These are phyloP conservation scores for Pica pica DNA, from an alignment of 2,113 vertebrate species.

Conservation along the genomic window DNA sequence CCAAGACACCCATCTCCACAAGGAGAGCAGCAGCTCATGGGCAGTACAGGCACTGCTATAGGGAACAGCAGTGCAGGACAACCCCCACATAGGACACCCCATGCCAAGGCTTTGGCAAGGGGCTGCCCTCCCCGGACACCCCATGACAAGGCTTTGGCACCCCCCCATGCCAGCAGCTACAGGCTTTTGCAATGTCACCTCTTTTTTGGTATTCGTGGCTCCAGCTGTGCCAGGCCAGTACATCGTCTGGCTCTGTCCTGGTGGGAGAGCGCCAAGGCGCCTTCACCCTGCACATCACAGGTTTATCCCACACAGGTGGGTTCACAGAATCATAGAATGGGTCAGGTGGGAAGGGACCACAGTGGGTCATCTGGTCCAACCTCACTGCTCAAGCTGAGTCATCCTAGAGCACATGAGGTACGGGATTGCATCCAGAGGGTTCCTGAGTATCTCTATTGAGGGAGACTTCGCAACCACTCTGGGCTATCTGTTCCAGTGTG, in stretches of 20 bases:
- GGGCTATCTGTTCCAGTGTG: background rate
- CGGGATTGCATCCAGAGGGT: background rate
- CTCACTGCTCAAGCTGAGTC: too few relatives aligned
- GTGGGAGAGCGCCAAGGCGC: rapidly evolving
- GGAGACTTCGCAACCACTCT: too few relatives aligned
- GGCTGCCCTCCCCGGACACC: rapidly evolving
- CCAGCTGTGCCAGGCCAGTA: background rate
- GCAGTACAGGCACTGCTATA: too few relatives aligned
- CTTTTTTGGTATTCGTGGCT: rapidly evolving
- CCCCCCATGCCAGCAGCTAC: rapidly evolving
- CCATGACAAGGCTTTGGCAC: background rate
- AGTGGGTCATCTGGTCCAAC: background rate
- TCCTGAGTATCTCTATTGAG: background rate
- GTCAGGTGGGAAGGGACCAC: background rate
- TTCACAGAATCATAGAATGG: background rate
- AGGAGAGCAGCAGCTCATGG: background rate
- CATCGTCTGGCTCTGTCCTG: too few relatives aligned
- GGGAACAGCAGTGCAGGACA: rapidly evolving
- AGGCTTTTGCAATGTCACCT: too few relatives aligned
- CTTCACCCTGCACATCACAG: background rate
- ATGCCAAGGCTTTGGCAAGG: rapidly evolving
- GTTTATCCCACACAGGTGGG: rapidly evolving
- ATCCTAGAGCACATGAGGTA: background rate
- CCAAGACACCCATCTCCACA: rapidly evolving
- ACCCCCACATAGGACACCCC: rapidly evolving